Base-by-base conservation (phyloP, 1,140 invertebrate species). In the Pachyrhynchus sulphureomaculatus region DNA sequence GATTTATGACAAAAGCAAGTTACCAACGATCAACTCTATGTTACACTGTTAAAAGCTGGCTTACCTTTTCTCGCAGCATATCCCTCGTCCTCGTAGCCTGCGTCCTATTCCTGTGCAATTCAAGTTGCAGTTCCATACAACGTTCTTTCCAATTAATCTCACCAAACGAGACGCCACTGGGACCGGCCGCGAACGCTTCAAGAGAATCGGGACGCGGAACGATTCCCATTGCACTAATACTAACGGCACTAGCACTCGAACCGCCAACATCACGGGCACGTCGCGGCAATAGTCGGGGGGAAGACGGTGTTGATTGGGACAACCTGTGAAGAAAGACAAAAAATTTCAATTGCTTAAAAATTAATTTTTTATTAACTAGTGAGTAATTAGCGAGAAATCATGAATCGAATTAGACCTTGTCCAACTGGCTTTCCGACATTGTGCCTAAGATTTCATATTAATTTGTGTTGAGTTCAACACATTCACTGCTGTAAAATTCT, bases 21-120 rank as follows among this genome's bases (percentile, higher is more conserved):
- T n/a, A n/a, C n/a, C n/a, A n/a, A n/a, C n/a, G n/a, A n/a, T n/a
- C n/a, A n/a, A n/a, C n/a, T n/a, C n/a, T n/a, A n/a, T n/a, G n/a
- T n/a, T n/a, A n/a, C n/a, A n/a, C n/a, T n/a, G n/a, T n/a, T n/a
- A n/a, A n/a, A n/a, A n/a, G n/a, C n/a, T n/a, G n/a, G n/a, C 75
- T 73, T 73, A 93, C 91, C 88, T 93, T 93, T 79, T 92, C 89
- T 69, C 89, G 81, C 26, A 94, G 83, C 83, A 91, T 88, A 70
- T 91, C 89, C 20, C 90, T 81, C 24, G 92, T 90, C 65, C 89
- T 84, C n/a, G 87, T 88, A 0, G 91, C 88, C 75, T 93, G 91
- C 63, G 89, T 86, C 52, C 89, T 81, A 65, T 89, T 92, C 44
- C 89, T 81, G 72, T 92, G 89, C 66, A 93, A 77, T 69, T 92